Percentiles rank a stretch among this genome's conserved stretches.
These are phyloP conservation scores for Seriola dumerili DNA, from an alignment of 2,113 vertebrate species.

Conservation along the genomic window DNA sequence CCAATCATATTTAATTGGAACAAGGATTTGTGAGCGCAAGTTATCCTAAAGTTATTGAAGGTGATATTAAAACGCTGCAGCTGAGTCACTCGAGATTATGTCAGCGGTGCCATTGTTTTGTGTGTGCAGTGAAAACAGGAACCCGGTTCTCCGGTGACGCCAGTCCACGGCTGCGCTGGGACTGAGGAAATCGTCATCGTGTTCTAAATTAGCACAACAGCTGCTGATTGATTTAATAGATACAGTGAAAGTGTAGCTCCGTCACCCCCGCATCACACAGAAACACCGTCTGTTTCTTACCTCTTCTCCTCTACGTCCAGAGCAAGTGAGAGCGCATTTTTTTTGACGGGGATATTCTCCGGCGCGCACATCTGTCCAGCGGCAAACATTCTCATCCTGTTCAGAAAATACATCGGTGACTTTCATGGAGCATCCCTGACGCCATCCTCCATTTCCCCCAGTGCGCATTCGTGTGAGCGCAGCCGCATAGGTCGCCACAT, in stretches of 20 bases:
- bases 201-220: constrained; percentile 33
- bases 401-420: background rate
- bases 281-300: constrained; percentile 9
- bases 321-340: background rate
- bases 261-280: background rate
- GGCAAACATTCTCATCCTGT: background rate
- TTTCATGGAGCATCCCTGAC: background rate
- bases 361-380: rapidly evolving
- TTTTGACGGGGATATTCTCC: background rate
- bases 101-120: background rate
- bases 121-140: too few relatives aligned
- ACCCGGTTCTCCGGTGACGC: background rate
- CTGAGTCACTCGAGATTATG: background rate
- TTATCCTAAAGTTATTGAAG: background rate
- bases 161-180: background rate
- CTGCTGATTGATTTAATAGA: background rate
- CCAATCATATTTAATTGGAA: background rate
- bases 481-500: constrained; percentile 38
- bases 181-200: background rate
- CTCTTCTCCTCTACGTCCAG: background rate
- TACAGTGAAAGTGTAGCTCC: background rate
- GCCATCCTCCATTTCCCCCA: constrained; percentile 16
- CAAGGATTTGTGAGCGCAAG: background rate
- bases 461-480: constrained; percentile 26
- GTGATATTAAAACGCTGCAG: background rate